Conservation (phyloP, 2,797 vertebrate genomes). For the Myiothlypis chrysogaster region DNA sequence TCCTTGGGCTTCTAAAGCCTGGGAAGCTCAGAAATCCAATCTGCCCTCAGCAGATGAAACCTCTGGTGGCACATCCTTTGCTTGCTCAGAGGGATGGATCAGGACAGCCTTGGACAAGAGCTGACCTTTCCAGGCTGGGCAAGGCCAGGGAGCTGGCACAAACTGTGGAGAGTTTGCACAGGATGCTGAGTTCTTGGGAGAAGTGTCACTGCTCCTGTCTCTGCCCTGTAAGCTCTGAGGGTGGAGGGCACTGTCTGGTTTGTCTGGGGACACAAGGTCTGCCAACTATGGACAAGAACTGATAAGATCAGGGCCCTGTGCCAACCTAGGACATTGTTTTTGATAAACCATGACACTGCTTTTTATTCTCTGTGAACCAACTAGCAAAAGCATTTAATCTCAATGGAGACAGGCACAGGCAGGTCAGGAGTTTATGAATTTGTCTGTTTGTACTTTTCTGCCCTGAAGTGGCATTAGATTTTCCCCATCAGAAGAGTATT, state of each 20-base stretch:
- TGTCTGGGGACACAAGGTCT: not conserved
- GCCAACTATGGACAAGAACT: too few relatives aligned
- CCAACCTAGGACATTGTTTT: not conserved
- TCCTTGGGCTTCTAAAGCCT: not conserved
- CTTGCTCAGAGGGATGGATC: not conserved
- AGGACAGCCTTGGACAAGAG: not conserved
- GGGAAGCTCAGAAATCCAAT: not conserved
- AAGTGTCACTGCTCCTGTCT: rapidly evolving
- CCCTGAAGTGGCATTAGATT: not conserved
- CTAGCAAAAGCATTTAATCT: conserved; percentile 13
- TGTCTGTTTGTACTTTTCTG: not conserved
- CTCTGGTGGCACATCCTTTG: not conserved
- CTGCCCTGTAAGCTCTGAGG: not conserved
- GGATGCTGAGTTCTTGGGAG: not conserved
- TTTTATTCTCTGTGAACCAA: not conserved
- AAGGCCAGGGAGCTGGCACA: rapidly evolving
- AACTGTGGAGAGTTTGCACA: not conserved
- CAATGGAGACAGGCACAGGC: not conserved
- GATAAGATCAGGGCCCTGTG: not conserved
- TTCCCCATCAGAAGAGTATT: not conserved
- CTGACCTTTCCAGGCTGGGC: not conserved
- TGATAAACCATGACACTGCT: not conserved
- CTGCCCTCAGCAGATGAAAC: not conserved
- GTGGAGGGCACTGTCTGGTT: not conserved
- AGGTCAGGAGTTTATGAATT: not conserved